A percentile compares a stretch with the other conserved stretches of the same genome.
Evolutionary conservation across 2,113 vertebrate species (phyloP).

Genomic region (Heterotilapia buettikoferi): DNA sequence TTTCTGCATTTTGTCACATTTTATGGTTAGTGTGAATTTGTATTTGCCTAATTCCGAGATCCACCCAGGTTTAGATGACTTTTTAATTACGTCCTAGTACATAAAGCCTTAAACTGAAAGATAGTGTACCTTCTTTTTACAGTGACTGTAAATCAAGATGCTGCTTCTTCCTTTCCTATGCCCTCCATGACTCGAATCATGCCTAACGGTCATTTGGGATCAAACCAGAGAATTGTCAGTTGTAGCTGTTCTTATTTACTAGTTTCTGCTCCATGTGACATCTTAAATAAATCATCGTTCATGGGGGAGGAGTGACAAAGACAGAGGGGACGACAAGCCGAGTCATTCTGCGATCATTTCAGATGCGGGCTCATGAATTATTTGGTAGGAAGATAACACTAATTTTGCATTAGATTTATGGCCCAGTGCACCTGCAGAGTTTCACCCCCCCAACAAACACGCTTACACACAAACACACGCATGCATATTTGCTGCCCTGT

Average conservation of each 20-base stretch:
- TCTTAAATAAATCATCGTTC: constrained; percentile 61
- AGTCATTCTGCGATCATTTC: constrained; percentile 19
- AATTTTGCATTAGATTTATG: constrained; percentile 61
- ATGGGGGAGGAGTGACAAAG: constrained; percentile 28
- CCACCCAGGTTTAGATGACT: neutral
- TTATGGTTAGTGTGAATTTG: neutral
- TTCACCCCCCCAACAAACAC: neutral
- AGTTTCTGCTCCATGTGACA: constrained; percentile 37
- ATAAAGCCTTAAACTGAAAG: neutral
- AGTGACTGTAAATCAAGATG: neutral
- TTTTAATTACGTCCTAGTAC: neutral
- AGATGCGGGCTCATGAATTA: constrained; percentile 58
- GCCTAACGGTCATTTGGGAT: neutral
- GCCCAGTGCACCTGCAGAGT: constrained; percentile 47
- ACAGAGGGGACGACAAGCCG: constrained; percentile 24
- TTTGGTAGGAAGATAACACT: constrained; percentile 54
- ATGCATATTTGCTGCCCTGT: constrained; percentile 8
- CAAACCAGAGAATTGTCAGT: neutral
- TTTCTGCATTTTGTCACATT: neutral
- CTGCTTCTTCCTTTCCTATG: neutral
- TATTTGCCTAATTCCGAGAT: neutral
- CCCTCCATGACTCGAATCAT: neutral
- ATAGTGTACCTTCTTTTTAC: neutral
- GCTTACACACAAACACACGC: neutral
- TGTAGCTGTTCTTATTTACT: constrained; percentile 45